phyloP scores from a whole-genome alignment of 2,797 vertebrate genomes.

The Pogonophryne albipinna region DNA sequence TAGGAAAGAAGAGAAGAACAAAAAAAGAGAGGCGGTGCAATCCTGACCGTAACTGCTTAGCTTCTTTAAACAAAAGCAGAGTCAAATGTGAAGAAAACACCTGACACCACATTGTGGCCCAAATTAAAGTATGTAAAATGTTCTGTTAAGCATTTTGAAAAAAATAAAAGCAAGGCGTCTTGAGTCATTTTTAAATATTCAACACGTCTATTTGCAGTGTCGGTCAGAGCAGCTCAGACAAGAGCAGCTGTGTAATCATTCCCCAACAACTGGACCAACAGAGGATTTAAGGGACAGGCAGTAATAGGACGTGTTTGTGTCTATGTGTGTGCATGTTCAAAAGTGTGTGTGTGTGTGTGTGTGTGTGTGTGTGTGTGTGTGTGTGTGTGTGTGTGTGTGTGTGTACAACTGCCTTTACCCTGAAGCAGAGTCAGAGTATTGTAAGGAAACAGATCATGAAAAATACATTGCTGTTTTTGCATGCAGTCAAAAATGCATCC shows the following conservation, averaged over 20 bases:
- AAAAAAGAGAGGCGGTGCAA: neutral
- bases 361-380: no score
- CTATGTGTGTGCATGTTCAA: conserved; percentile 22
- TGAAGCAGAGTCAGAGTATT: conserved; percentile 23
- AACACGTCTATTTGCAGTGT: conserved; percentile 48
- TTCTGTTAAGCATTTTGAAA: neutral
- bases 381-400: no score
- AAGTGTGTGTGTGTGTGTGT: conserved; percentile 23
- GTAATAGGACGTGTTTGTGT: conserved; percentile 44
- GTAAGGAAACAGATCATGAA: conserved; percentile 30
- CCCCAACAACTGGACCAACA: conserved; percentile 72
- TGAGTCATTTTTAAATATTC: conserved; percentile 58
- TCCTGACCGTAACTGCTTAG: neutral
- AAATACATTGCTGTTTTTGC: conserved; percentile 30
- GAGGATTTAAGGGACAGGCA: conserved; percentile 74
- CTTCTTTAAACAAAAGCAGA: conserved; percentile 22
- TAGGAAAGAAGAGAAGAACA: neutral
- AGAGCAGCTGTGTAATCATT: conserved; percentile 65
- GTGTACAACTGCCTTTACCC: conserved; percentile 4
- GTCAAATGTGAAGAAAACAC: neutral
- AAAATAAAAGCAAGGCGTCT: conserved; percentile 33
- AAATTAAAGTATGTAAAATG: conserved; percentile 7
- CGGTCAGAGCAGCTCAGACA: conserved; percentile 39
- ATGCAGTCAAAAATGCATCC: conserved; percentile 10
- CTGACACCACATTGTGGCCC: neutral